phyloP scores from a whole-genome alignment of 2,113 vertebrate genomes.

The Leuciscus idus region DNA sequence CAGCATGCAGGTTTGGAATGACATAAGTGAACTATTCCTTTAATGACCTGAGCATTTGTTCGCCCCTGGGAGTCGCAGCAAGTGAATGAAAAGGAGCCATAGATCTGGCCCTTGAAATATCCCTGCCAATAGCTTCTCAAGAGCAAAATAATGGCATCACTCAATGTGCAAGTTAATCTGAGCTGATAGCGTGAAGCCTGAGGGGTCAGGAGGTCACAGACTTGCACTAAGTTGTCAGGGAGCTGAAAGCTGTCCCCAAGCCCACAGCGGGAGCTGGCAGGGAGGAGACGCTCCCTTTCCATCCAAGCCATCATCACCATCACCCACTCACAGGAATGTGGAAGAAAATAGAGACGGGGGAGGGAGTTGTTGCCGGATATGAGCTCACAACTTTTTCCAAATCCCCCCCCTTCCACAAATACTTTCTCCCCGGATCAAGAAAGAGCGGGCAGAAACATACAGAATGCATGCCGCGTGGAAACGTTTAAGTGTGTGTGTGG shows the following conservation, averaged over 20 bases:
- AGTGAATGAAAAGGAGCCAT: constrained; percentile 79
- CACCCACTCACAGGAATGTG: constrained; percentile 72
- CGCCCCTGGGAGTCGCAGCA: constrained; percentile 73
- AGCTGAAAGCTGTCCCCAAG: constrained; percentile 83
- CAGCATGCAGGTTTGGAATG: neutral
- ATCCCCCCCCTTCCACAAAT: constrained; percentile 28
- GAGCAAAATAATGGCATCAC: constrained; percentile 91
- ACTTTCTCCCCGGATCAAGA: constrained; percentile 29
- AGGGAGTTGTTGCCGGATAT: constrained; percentile 58
- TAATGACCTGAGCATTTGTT: constrained; percentile 79
- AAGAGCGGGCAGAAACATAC: constrained; percentile 25
- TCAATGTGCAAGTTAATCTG: constrained; percentile 83
- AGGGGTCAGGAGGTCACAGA: constrained; percentile 81
- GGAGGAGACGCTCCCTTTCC: constrained; percentile 57
- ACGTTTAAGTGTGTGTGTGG: constrained; percentile 45
- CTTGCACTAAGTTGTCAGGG: constrained; percentile 84
- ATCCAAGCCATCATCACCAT: constrained; percentile 62
- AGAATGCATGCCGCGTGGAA: constrained; percentile 24
- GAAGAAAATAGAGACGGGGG: constrained; percentile 57
- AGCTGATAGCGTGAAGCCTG: constrained; percentile 86
- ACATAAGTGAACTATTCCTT: constrained; percentile 30
- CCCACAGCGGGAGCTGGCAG: constrained; percentile 63
- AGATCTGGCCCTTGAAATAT: constrained; percentile 76
- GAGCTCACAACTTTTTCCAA: constrained; percentile 60
- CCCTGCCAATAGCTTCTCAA: constrained; percentile 81